phyloP scores from a whole-genome alignment of 2,888 invertebrate genomes.

The Tipula lateralis region DNA sequence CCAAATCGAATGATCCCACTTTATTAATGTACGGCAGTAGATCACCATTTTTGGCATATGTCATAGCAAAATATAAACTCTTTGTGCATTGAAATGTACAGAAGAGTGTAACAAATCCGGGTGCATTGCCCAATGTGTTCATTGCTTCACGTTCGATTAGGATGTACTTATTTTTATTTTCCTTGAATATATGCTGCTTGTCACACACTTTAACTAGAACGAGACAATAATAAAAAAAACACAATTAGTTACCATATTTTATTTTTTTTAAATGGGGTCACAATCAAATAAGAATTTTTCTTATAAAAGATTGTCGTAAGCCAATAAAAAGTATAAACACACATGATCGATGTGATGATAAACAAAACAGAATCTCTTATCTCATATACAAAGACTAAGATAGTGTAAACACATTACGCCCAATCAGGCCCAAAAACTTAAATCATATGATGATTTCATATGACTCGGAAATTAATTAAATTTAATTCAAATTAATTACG shows the following conservation, averaged over 20 bases:
- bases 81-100: slow-evolving; percentile 95
- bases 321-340: neutral
- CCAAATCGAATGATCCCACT: slow-evolving; percentile 82
- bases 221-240: slow-evolving; percentile 31
- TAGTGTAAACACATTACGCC: neutral
- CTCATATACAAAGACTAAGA: neutral
- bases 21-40: slow-evolving; percentile 86
- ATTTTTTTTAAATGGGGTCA: neutral
- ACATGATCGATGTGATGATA: neutral
- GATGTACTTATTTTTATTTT: slow-evolving; percentile 90
- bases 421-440: neutral
- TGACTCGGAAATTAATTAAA: neutral
- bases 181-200: slow-evolving; percentile 86
- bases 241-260: neutral
- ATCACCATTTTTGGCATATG: slow-evolving; percentile 93
- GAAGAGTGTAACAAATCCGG: slow-evolving; percentile 89
- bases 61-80: slow-evolving; percentile 90
- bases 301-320: neutral
- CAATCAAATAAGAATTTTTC: neutral
- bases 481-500: neutral
- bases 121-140: slow-evolving; percentile 73
- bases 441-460: neutral
- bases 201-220: slow-evolving; percentile 93
- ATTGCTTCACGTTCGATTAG: slow-evolving; percentile 92
- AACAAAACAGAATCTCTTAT: neutral